Evolutionary conservation across 2,797 vertebrate genomes (phyloP).

Genomic region (Hafferia zeledoni): DNA sequence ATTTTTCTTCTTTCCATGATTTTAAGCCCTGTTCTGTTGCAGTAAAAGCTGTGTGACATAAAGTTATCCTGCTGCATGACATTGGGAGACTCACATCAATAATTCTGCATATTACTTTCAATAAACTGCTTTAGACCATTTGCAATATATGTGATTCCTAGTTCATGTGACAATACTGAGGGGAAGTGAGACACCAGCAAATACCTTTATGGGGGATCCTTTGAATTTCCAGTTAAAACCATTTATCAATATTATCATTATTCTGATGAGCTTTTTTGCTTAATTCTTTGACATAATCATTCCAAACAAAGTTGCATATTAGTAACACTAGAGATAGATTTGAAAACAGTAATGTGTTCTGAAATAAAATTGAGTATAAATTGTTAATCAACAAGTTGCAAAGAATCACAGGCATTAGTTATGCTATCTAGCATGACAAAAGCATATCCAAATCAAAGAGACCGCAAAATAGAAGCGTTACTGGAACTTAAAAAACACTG

Average conservation of each 20-base stretch:
- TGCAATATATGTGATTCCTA: not conserved
- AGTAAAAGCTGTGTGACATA: not conserved
- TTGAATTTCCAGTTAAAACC: slow-evolving; percentile 17
- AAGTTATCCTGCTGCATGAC: not conserved
- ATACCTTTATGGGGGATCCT: not conserved
- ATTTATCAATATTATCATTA: not conserved
- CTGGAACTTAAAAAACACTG: not conserved
- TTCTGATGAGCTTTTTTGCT: not conserved
- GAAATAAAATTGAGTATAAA: not conserved
- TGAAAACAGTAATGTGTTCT: not conserved
- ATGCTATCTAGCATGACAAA: not conserved
- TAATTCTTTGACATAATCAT: not conserved
- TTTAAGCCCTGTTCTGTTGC: not conserved
- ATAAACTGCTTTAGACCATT: not conserved
- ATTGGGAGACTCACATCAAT: not conserved
- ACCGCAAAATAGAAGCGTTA: not conserved
- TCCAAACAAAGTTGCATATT: not conserved
- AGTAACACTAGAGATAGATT: not conserved
- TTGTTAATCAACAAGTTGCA: not conserved
- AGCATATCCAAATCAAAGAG: not conserved
- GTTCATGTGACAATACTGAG: not conserved
- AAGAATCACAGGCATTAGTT: not conserved
- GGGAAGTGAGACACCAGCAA: not conserved
- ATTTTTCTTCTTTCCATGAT: not conserved
- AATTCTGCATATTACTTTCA: not conserved